A percentile compares a stretch with the other conserved stretches of the same genome.
These are phyloP conservation scores for Unio pictorum DNA, from an alignment of 2,888 invertebrate genomes.

Conservation along the genomic window DNA sequence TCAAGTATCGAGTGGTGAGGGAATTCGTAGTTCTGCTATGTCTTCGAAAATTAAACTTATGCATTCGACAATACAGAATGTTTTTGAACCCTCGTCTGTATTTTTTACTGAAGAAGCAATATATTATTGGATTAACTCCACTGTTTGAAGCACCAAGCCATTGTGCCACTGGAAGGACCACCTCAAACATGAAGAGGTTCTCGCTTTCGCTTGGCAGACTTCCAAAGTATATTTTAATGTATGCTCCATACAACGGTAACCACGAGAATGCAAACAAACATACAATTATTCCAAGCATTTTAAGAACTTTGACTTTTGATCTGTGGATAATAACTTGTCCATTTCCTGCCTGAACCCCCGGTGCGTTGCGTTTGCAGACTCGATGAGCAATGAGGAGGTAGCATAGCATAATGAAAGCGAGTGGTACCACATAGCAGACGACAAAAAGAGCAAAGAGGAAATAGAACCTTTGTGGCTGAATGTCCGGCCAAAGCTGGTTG, in stretches of 20 bases:
- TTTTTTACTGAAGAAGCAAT: constrained; percentile 96
- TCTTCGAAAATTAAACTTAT: constrained; percentile 9
- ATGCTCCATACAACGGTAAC: constrained; percentile 87
- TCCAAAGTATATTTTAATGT: constrained; percentile 79
- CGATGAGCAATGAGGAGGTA: constrained; percentile 94
- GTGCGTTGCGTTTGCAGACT: constrained; percentile 89
- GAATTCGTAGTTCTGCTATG: constrained; percentile 21
- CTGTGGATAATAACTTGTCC: constrained; percentile 75
- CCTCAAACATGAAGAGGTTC: constrained; percentile 79
- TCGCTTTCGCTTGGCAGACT: constrained; percentile 5
- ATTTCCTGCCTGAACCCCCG: constrained; percentile 83
- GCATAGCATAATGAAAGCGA: constrained; percentile 91
- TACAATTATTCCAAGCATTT: constrained; percentile 94
- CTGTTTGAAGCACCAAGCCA: constrained; percentile 96
- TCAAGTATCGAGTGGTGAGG: constrained; percentile 21
- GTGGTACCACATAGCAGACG: constrained; percentile 91
- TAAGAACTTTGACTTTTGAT: constrained; percentile 94
- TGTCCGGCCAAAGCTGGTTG: constrained; percentile 82
- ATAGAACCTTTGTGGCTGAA: constrained; percentile 85
- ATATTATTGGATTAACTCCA: constrained; percentile 94
- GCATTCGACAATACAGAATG: constrained; percentile 28
- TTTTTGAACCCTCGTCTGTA: constrained; percentile 86
- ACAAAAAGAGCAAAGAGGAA: constrained; percentile 90
- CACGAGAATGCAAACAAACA: constrained; percentile 92
- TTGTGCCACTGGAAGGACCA: constrained; percentile 87